phyloP scores from a whole-genome alignment of 2,888 invertebrate species.

The Drosophila rellima region DNA sequence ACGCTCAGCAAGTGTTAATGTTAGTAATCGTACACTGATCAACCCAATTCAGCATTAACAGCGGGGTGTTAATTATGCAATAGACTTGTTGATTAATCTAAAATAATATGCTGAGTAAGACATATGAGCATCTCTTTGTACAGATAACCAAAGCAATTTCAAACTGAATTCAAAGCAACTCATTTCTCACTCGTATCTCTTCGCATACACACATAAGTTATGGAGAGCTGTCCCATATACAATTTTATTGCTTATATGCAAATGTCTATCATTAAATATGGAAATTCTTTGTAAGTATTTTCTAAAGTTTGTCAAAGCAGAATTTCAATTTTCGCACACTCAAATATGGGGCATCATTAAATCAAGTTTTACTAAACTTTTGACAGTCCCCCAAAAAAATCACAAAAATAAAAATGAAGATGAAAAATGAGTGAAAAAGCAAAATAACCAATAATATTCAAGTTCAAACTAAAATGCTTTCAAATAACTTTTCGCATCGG shows the following conservation, averaged over 20 bases:
- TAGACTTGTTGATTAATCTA: constrained; percentile 14
- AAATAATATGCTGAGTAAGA: constrained; percentile 12
- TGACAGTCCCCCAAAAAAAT: not conserved
- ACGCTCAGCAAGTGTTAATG: constrained; percentile 32
- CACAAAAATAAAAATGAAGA: not conserved
- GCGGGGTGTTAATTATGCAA: constrained; percentile 46
- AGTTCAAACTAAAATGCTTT: constrained; percentile 69
- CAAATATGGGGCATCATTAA: constrained; percentile 32
- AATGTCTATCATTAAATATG: constrained; percentile 68
- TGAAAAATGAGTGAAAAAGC: not conserved
- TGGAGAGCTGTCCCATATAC: constrained; percentile 8
- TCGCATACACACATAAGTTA: not conserved
- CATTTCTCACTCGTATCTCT: constrained; percentile 6
- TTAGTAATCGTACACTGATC: constrained; percentile 23
- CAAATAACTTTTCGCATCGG: constrained; percentile 68
- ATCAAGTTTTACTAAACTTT: constrained; percentile 31
- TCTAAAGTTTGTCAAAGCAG: constrained; percentile 27
- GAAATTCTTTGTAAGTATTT: constrained; percentile 60
- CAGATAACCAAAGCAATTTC: constrained; percentile 24
- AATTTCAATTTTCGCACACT: constrained; percentile 49
- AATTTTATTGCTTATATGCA: constrained; percentile 56
- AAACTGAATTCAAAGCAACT: constrained; percentile 16
- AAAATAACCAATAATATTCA: constrained; percentile 39
- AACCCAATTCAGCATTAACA: constrained; percentile 39
- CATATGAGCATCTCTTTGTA: not conserved